Conservation (phyloP, 2,888 invertebrate species). For the Itoplectis maculator region DNA sequence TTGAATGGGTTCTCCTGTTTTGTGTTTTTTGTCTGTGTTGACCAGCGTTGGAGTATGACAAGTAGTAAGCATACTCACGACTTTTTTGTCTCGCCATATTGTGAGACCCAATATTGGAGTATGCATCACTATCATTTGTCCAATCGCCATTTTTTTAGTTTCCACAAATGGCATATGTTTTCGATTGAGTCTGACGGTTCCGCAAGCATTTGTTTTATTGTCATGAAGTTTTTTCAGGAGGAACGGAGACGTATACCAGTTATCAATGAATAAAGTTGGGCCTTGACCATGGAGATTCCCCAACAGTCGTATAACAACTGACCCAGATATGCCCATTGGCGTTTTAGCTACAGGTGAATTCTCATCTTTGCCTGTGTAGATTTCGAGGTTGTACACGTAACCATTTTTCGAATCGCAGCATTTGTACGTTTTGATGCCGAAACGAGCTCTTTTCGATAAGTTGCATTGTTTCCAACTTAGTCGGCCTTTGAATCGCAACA, state of each 20-base stretch:
- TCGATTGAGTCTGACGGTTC: constrained; percentile 22
- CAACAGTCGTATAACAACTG: constrained; percentile 6
- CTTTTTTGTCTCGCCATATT: constrained; percentile 20
- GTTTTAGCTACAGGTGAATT: background rate
- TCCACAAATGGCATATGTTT: constrained; percentile 16
- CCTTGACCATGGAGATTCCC: constrained; percentile 4
- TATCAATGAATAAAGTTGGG: constrained; percentile 20
- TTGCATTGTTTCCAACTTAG: constrained; percentile 30
- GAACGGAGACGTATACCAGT: constrained; percentile 22
- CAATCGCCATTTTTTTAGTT: constrained; percentile 4
- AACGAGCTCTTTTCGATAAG: constrained; percentile 24
- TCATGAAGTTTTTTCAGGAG: constrained; percentile 6
- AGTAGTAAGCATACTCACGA: constrained; percentile 23
- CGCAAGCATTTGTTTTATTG: constrained; percentile 17
- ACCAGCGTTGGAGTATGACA: background rate
- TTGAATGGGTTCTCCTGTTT: background rate
- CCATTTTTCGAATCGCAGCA: background rate
- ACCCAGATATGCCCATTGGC: constrained; percentile 16
- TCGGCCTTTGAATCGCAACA: constrained; percentile 30
- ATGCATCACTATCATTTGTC: constrained; percentile 16
- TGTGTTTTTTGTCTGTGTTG: constrained; percentile 23
- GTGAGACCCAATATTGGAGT: constrained; percentile 5
- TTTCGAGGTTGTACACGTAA: constrained; percentile 21
- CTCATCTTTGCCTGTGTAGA: constrained; percentile 5
- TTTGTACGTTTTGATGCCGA: constrained; percentile 18